phyloP scores from a whole-genome alignment of 1,140 invertebrate genomes.

The Euwallacea fornicatus region DNA sequence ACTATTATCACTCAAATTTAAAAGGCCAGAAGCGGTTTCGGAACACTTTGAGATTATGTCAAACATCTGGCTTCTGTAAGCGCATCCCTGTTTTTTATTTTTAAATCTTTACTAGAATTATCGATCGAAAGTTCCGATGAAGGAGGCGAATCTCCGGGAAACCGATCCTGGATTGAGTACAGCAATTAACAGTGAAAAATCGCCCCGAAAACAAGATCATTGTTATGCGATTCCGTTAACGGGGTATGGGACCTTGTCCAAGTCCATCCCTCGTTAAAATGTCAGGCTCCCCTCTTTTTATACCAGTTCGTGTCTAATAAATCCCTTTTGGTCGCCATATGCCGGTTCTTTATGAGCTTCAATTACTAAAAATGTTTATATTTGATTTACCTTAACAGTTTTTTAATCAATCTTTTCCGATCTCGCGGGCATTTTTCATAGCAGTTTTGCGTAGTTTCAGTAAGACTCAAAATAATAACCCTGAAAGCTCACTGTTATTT shows the following conservation, averaged over 20 bases:
- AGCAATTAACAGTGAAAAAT: conserved; percentile 1
- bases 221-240: conserved; percentile 16
- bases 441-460: no score
- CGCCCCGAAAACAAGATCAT: conserved; percentile 16
- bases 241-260: conserved; percentile 11
- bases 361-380: conserved; percentile 32
- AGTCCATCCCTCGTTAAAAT: conserved; percentile 34
- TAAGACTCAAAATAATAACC: no score
- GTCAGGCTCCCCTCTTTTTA: conserved; percentile 28
- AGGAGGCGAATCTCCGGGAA: no score
- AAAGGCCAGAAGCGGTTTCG: conserved; percentile 16
- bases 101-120: background rate
- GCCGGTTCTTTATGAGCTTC: conserved; percentile 29
- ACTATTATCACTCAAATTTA: conserved; percentile 31
- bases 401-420: no score
- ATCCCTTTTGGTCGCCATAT: conserved; percentile 34
- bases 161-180: background rate
- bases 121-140: no score
- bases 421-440: no score
- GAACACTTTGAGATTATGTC: conserved; percentile 34
- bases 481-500: no score
- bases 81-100: conserved; percentile 16
- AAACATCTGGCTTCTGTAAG: conserved; percentile 31
- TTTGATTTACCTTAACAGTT: conserved; percentile 18
- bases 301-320: conserved; percentile 32